These are phyloP conservation scores for Indri indri DNA, from an alignment of 2,113 vertebrate species.

Conservation along the genomic window DNA sequence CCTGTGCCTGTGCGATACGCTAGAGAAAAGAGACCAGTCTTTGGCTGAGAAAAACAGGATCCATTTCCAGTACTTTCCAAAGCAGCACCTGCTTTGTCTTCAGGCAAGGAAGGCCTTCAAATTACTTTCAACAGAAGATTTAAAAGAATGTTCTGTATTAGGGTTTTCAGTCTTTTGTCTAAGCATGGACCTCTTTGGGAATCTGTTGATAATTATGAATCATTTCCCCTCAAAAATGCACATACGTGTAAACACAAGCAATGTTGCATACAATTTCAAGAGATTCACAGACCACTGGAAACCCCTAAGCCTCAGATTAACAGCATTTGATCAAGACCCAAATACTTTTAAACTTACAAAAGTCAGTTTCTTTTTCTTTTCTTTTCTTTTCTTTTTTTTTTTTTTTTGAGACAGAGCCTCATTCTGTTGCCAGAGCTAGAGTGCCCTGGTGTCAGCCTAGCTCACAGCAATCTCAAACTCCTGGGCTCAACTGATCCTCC, in stretches of 20 bases:
- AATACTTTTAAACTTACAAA: not conserved
- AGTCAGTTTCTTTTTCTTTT: not conserved
- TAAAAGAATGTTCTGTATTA: constrained; percentile 7
- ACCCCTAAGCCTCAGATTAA: not conserved
- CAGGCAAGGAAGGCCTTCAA: constrained; percentile 25
- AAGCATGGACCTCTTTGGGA: not conserved
- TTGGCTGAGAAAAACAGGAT: constrained; percentile 4
- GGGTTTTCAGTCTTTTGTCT: not conserved
- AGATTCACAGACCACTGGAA: not conserved
- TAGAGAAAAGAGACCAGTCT: not conserved
- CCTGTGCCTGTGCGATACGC: not conserved
- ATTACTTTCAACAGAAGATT: constrained; percentile 48
- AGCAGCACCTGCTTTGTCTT: constrained; percentile 39
- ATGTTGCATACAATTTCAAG: not conserved
- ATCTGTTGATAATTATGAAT: constrained; percentile 38
- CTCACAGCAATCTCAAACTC: too few relatives aligned
- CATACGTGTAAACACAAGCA: not conserved
- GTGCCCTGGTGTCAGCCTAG: too few relatives aligned
- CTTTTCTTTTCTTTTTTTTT: too few relatives aligned
- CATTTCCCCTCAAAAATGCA: not conserved
- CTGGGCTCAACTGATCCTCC: too few relatives aligned
- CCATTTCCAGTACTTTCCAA: constrained; percentile 24
- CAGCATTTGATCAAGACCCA: not conserved
- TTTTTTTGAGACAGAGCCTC: too few relatives aligned
- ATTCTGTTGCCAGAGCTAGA: too few relatives aligned